Evolutionary conservation across 2,888 invertebrate genomes (phyloP).

Genomic region (Sesia bembeciformis): DNA sequence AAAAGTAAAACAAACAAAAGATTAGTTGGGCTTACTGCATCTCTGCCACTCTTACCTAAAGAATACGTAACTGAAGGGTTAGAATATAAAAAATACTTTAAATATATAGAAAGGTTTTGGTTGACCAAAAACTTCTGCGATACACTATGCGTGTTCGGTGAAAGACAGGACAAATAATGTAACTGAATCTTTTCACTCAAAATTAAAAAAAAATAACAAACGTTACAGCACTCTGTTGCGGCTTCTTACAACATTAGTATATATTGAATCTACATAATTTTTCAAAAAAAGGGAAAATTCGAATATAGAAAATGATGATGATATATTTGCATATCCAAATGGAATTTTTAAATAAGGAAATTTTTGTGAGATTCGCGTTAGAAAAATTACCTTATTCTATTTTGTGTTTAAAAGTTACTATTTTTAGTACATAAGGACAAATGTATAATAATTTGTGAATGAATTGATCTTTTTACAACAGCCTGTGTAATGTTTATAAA

Average conservation of each 20-base stretch:
- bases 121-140: neutral
- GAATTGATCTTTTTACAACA: too few species aligned
- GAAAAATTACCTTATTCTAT: too few species aligned
- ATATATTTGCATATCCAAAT: too few species aligned
- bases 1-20: neutral
- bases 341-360: too few species aligned
- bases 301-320: too few species aligned
- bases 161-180: neutral
- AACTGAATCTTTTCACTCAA: neutral
- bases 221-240: neutral
- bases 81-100: neutral
- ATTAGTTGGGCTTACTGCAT: neutral
- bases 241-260: neutral
- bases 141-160: neutral
- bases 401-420: too few species aligned
- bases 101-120: neutral
- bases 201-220: neutral
- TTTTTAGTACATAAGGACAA: too few species aligned
- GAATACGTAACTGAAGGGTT: neutral
- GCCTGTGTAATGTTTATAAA: too few species aligned
- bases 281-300: too few species aligned
- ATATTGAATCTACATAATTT: too few species aligned
- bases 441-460: too few species aligned
- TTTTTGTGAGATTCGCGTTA: too few species aligned
- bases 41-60: neutral